These are phyloP conservation scores for Crotalus tigris DNA, from an alignment of 2,113 vertebrate genomes.

Conservation along the genomic window DNA sequence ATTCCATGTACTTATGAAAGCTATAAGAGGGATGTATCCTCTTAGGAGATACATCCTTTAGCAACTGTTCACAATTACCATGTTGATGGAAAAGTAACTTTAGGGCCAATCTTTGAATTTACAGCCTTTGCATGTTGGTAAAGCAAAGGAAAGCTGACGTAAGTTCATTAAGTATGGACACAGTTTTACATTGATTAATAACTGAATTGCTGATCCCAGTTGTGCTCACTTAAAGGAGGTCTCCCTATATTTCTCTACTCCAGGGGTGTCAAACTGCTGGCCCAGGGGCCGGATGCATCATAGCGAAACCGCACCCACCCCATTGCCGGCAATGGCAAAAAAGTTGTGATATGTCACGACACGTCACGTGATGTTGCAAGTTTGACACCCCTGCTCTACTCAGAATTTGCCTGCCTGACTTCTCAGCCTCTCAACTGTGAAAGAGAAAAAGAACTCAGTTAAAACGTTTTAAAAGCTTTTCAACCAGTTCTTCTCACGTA, in stretches of 20 bases:
- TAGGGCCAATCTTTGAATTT: not conserved
- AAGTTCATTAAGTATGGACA: not conserved
- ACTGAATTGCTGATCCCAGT: not conserved
- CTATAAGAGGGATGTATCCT: not conserved
- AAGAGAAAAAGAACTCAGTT: not conserved
- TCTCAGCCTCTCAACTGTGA: not conserved
- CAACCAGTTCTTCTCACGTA: not conserved
- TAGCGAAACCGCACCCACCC: too few relatives aligned
- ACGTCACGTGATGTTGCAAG: too few relatives aligned
- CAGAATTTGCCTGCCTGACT: not conserved
- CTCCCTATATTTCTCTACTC: not conserved
- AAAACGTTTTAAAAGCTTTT: not conserved
- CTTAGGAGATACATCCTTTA: not conserved
- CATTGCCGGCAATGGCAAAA: too few relatives aligned
- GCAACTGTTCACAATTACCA: not conserved
- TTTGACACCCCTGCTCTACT: not conserved
- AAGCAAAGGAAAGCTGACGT: not conserved
- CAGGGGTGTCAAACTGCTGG: too few relatives aligned
- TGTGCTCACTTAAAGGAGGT: not conserved
- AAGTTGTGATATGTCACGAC: too few relatives aligned
- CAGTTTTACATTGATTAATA: not conserved
- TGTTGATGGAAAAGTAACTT: not conserved
- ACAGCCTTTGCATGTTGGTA: not conserved
- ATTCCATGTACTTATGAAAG: not conserved
- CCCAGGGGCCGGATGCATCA: too few relatives aligned